Evolutionary conservation across 2,888 invertebrate species (phyloP).

Genomic region (Diadromus collaris): DNA sequence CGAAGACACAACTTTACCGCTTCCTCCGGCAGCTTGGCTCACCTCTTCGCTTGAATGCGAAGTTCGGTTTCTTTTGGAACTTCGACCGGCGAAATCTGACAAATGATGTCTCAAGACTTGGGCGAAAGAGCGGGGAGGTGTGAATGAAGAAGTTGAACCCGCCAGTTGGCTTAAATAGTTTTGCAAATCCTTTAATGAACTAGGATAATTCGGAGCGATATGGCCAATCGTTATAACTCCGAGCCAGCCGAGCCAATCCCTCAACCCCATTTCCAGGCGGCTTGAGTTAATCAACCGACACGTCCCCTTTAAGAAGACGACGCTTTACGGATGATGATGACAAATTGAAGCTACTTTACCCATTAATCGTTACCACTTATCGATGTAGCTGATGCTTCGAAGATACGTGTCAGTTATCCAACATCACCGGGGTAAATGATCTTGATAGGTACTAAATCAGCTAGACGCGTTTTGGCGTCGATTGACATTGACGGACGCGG

Average conservation of each 20-base stretch:
- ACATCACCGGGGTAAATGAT: constrained; percentile 7
- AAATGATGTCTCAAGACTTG: constrained; percentile 2
- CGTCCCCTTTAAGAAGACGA: no score
- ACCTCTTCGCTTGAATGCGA: background rate
- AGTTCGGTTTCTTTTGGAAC: background rate
- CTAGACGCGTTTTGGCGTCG: constrained; percentile 34
- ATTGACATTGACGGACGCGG: constrained; percentile 48
- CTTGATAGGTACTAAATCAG: background rate
- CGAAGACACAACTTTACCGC: constrained; percentile 11
- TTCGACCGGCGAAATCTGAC: background rate
- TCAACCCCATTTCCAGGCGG: no score
- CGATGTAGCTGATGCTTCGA: no score
- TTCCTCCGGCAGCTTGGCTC: background rate
- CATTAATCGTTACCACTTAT: no score
- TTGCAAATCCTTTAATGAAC: constrained; percentile 16
- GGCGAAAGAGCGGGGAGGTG: background rate
- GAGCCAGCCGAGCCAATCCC: no score
- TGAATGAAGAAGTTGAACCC: background rate
- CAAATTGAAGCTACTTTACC: no score
- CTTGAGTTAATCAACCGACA: no score
- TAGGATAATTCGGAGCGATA: no score
- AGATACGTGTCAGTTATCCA: background rate
- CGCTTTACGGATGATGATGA: no score
- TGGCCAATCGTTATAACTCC: no score
- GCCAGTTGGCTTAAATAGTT: constrained; percentile 4